phyloP scores from a whole-genome alignment of 2,113 vertebrate genomes.

The Platichthys flesus region DNA sequence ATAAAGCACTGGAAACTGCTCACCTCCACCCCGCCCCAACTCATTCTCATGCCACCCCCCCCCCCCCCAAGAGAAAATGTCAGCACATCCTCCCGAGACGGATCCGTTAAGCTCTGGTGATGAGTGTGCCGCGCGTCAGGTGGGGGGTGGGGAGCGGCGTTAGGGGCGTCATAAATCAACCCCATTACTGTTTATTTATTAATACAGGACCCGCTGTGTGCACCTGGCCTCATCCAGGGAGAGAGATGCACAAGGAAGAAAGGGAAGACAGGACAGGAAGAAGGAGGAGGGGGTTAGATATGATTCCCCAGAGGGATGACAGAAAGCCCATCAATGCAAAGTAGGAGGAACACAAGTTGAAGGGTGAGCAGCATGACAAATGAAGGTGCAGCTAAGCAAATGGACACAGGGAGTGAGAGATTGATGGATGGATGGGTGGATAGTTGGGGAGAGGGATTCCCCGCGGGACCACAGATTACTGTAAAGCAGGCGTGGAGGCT shows the following conservation, averaged over 20 bases:
- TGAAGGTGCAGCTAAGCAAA: slow-evolving; percentile 33
- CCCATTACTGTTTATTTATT: slow-evolving; percentile 75
- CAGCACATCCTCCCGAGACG: slow-evolving; percentile 61
- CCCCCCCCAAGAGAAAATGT: too few relatives aligned
- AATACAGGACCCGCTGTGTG: slow-evolving; percentile 60
- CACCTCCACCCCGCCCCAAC: neutral
- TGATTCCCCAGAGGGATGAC: slow-evolving; percentile 54
- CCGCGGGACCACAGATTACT: slow-evolving; percentile 28
- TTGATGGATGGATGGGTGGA: slow-evolving; percentile 18
- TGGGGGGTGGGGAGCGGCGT: slow-evolving; percentile 26
- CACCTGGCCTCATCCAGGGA: slow-evolving; percentile 64
- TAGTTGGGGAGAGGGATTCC: slow-evolving; percentile 16
- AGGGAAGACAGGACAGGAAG: slow-evolving; percentile 1
- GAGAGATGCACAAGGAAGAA: slow-evolving; percentile 19
- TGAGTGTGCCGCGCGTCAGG: slow-evolving; percentile 15
- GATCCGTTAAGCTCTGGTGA: slow-evolving; percentile 59
- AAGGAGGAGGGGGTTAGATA: slow-evolving; percentile 23
- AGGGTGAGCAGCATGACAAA: slow-evolving; percentile 23
- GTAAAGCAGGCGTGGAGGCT: neutral
- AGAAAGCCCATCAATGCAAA: slow-evolving; percentile 53
- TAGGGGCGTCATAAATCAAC: slow-evolving; percentile 66
- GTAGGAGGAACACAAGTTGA: slow-evolving; percentile 36
- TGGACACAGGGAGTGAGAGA: slow-evolving; percentile 1
- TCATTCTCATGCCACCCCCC: slow-evolving; percentile 49
- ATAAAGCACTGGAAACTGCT: slow-evolving; percentile 29